These are phyloP conservation scores for Passerina amoena DNA, from an alignment of 2,113 vertebrate genomes.

Conservation along the genomic window DNA sequence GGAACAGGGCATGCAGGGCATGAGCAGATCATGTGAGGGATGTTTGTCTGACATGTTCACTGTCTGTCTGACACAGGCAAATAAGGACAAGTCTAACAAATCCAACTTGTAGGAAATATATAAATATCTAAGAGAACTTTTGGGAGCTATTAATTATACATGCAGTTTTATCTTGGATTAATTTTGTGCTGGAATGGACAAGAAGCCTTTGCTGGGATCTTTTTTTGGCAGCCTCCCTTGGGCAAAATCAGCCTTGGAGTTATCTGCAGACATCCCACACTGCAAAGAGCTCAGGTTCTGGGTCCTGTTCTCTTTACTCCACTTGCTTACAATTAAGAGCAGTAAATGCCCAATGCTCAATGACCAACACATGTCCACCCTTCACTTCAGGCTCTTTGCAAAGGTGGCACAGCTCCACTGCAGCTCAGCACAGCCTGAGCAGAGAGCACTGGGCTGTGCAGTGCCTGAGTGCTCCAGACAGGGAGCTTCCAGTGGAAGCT, in stretches of 20 bases:
- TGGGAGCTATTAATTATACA: background rate
- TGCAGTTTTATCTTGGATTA: background rate
- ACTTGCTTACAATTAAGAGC: background rate
- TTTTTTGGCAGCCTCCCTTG: background rate
- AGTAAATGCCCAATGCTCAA: background rate
- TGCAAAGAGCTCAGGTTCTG: background rate
- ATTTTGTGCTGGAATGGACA: background rate
- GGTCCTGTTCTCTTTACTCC: background rate
- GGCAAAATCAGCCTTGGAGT: background rate
- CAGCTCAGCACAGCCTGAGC: background rate
- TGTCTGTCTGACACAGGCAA: background rate
- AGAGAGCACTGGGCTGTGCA: background rate
- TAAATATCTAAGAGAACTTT: background rate
- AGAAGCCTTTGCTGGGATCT: background rate
- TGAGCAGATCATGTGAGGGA: fast-evolving
- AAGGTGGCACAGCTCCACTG: background rate
- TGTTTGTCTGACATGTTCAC: background rate
- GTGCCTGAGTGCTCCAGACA: background rate
- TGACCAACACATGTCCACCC: background rate
- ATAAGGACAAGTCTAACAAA: background rate
- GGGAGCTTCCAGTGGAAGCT: background rate
- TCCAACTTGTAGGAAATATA: background rate
- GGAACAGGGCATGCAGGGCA: background rate
- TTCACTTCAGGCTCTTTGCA: background rate
- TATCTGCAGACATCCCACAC: background rate